These are phyloP conservation scores for Epicauta chinensis DNA, from an alignment of 1,140 invertebrate species.

Conservation along the genomic window DNA sequence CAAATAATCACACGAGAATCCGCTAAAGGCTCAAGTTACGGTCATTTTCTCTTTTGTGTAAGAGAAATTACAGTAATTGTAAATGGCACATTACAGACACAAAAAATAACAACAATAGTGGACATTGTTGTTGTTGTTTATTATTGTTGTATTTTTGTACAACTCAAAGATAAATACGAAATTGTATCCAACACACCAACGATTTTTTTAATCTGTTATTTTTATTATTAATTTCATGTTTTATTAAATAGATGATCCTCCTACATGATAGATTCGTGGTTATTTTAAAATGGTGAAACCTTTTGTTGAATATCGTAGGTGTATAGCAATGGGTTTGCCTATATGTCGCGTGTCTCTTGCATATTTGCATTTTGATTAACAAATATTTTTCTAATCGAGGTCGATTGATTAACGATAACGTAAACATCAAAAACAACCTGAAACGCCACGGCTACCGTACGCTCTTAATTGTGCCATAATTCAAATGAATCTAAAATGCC, in stretches of 20 bases:
- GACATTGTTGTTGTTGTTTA: too few relatives aligned
- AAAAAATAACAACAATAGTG: too few relatives aligned
- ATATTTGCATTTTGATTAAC: constrained; percentile 1
- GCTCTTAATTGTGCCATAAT: too few relatives aligned
- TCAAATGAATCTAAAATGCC: too few relatives aligned
- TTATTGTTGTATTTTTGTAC: too few relatives aligned
- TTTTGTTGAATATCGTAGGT: neutral
- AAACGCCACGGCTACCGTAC: too few relatives aligned
- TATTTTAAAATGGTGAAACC: neutral
- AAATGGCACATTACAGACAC: neutral
- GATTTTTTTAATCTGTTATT: too few relatives aligned
- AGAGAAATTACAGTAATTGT: constrained; percentile 11
- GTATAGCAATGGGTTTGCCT: neutral
- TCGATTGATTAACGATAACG: constrained; percentile 3
- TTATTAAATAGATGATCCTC: too few relatives aligned
- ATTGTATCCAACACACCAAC: too few relatives aligned
- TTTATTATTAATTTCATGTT: too few relatives aligned
- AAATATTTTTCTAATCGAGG: constrained; percentile 1
- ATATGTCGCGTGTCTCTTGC: constrained; percentile 9
- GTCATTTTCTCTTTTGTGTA: constrained; percentile 4
- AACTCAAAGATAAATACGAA: too few relatives aligned
- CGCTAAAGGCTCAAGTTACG: constrained; percentile 13
- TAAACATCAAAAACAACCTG: neutral
- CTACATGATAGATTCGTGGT: too few relatives aligned
- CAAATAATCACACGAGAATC: neutral